A percentile compares a stretch with the other conserved stretches of the same genome.
These are phyloP conservation scores for Pentalonia nigronervosa DNA, from an alignment of 1,140 invertebrate species.

Conservation along the genomic window DNA sequence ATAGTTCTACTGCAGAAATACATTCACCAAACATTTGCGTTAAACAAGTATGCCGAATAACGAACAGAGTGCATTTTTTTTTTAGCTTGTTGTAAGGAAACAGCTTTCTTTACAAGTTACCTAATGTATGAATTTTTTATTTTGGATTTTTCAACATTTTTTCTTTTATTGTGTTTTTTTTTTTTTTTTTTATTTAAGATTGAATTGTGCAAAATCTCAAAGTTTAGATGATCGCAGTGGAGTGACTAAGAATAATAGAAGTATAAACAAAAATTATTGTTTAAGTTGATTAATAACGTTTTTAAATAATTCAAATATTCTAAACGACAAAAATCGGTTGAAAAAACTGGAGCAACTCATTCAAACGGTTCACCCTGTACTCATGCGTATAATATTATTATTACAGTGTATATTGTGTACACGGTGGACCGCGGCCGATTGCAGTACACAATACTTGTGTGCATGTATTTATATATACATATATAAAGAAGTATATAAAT, in stretches of 20 bases:
- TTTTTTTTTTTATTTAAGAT: neutral
- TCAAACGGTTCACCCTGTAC: neutral
- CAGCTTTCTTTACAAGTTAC: too few relatives aligned
- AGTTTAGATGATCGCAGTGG: too few relatives aligned
- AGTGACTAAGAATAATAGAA: neutral
- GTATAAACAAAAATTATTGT: neutral
- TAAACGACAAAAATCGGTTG: neutral
- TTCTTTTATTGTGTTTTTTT: too few relatives aligned
- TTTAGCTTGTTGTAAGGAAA: too few relatives aligned
- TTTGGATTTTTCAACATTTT: too few relatives aligned
- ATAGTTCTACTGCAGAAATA: too few relatives aligned
- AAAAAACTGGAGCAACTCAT: neutral
- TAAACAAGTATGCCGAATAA: too few relatives aligned
- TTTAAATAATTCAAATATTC: neutral
- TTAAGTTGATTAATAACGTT: neutral
- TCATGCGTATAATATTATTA: neutral
- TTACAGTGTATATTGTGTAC: neutral
- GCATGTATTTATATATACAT: neutral
- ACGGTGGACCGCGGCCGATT: neutral
- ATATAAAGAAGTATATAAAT: neutral
- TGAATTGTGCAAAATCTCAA: neutral
- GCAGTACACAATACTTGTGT: neutral
- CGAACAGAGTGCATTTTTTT: too few relatives aligned
- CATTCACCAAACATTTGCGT: too few relatives aligned
- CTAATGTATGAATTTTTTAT: too few relatives aligned